These are phyloP conservation scores for Calycopis cecrops DNA, from an alignment of 1,140 invertebrate genomes.

Conservation along the genomic window DNA sequence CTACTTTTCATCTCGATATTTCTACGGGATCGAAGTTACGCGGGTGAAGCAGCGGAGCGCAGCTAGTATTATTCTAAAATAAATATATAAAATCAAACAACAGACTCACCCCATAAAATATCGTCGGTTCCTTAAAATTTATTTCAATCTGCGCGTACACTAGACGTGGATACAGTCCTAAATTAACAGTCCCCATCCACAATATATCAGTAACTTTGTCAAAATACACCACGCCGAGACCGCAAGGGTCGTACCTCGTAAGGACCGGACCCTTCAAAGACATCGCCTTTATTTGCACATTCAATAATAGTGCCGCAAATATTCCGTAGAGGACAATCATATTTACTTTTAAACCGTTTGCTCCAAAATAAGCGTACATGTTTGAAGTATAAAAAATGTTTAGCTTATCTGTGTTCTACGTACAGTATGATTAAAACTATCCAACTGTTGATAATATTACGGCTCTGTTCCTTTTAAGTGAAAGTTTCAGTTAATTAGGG, in stretches of 20 bases:
- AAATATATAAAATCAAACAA: neutral
- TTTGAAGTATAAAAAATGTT: neutral
- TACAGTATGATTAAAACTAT: neutral
- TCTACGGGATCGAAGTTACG: conserved; percentile 2
- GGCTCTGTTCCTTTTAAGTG: conserved; percentile 37
- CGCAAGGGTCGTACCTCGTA: conserved; percentile 56
- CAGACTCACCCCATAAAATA: conserved; percentile 43
- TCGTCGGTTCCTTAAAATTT: conserved; percentile 43
- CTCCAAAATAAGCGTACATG: conserved; percentile 1
- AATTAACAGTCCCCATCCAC: conserved; percentile 47
- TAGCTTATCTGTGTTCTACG: conserved; percentile 8
- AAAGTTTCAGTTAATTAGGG: conserved; percentile 42
- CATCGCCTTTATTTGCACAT: conserved; percentile 39
- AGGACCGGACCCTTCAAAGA: conserved; percentile 44
- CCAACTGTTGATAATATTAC: conserved; percentile 6
- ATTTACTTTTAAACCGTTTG: conserved; percentile 19
- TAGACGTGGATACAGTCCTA: conserved; percentile 39
- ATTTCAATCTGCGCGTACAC: conserved; percentile 40
- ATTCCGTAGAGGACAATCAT: conserved; percentile 10
- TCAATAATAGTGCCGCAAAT: conserved; percentile 25
- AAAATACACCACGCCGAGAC: conserved; percentile 51
- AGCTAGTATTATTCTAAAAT: neutral
- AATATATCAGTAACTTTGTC: conserved; percentile 42
- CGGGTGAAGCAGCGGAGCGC: conserved; percentile 12
- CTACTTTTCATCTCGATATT: too few species aligned